Evolutionary conservation across 2,797 vertebrate species (phyloP).

Genomic region (Mormyrops boulengeri): DNA sequence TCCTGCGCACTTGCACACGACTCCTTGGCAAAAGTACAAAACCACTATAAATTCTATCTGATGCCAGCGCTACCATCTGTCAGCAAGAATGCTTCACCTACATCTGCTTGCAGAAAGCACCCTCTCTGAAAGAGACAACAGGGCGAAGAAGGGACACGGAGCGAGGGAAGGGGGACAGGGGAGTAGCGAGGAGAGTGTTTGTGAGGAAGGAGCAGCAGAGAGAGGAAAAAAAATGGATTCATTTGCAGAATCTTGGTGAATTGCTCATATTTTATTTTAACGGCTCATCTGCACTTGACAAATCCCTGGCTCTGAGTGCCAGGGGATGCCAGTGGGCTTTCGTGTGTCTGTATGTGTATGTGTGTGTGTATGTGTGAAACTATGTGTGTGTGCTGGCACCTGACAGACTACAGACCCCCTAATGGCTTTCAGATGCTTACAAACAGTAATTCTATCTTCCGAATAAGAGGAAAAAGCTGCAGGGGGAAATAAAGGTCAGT

Average conservation of each 20-base stretch:
- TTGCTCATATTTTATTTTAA: slow-evolving; percentile 89
- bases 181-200: slow-evolving; percentile 35
- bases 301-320: slow-evolving; percentile 67
- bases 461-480: slow-evolving; percentile 65
- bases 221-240: slow-evolving; percentile 70
- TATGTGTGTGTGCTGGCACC: slow-evolving; percentile 62
- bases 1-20: background rate
- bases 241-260: slow-evolving; percentile 87
- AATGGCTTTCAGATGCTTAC: slow-evolving; percentile 91
- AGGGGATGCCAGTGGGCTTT: slow-evolving; percentile 73
- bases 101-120: slow-evolving; percentile 73
- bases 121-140: slow-evolving; percentile 52
- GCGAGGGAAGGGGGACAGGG: slow-evolving; percentile 41
- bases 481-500: slow-evolving; percentile 62
- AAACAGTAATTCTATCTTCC: slow-evolving; percentile 79
- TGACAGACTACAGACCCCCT: slow-evolving; percentile 80
- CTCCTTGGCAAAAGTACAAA: slow-evolving; percentile 76
- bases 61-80: slow-evolving; percentile 86
- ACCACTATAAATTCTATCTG: slow-evolving; percentile 86
- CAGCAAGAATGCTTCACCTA: slow-evolving; percentile 77
- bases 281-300: slow-evolving; percentile 83
- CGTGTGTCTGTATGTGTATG: slow-evolving; percentile 38
- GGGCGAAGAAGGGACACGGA: background rate
- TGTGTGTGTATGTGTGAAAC: background rate
- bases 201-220: slow-evolving; percentile 26